Evolutionary conservation across 1,140 invertebrate species (phyloP), one percentile per base, ranked within the genome.

Genomic region (Diabrotica virgifera): DNA sequence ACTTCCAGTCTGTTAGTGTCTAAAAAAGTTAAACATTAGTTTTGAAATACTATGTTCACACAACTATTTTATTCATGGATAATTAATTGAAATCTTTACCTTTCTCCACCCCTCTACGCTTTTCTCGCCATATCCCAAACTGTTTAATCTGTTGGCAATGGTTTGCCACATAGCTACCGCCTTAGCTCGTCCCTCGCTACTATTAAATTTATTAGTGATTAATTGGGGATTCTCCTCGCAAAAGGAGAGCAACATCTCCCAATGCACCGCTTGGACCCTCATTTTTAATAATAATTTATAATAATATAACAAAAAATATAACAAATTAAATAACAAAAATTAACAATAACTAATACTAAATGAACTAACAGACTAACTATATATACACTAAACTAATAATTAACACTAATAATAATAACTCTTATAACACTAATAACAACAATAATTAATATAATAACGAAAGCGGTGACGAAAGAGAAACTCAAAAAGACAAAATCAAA

Each of bases 151-250:
- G 6, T 13, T 8, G 7, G n/a, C 24, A 8, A 13, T 12, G 7
- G 53, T 55, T 13, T 35, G 53, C 53, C 53, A 55, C 12, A 55
- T 8, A 55, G 53, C 53, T 7, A 8, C 8, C 8, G 7, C 53
- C 12, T 55, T 7, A 8, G 24, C 24, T 13, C 12, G 6, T 8
- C 53, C 53, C 12, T 55, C 7, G 7, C 7, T 8, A 55, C 53
- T 12, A 55, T 55, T 55, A 55, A 55, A 55, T 13, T 55, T 55
- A 55, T 55, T 55, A 35, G 53, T 55, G 6, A 55, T 55, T 8
- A 55, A 12, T 55, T 55, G 7, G 7, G 53, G 53, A 55, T 55
- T 55, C 12, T n/a, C n/a, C n/a, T n/a, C n/a, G n/a, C n/a, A n/a
- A n/a, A n/a, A n/a, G n/a, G n/a, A n/a, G n/a, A n/a, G 8, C 12